Evolutionary conservation across 2,888 invertebrate species (phyloP), one percentile per base, ranked within the genome.

Genomic region (Neoaliturus tenellus): DNA sequence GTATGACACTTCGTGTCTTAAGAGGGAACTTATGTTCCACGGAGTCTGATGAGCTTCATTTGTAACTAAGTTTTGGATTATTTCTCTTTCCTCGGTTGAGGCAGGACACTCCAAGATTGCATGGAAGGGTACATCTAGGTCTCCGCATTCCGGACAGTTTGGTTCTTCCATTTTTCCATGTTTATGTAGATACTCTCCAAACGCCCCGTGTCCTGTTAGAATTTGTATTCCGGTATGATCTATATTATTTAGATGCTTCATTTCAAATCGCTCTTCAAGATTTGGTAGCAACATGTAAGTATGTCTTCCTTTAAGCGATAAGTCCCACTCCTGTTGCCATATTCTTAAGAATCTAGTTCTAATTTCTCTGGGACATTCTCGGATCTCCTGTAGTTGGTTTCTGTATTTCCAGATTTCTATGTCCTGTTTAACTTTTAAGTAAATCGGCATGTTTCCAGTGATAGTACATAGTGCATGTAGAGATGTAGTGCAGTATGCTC

Each of bases 281-380:
- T 3, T 10, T 3, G 71, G 71, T 17, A 71, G 31, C 2, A 71
- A 35, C 8, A 35, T 5, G 35, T 71, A 35, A 3, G 39, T 71
- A 20, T 10, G 35, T 10, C 71, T 33, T 17, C 71, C 71, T 5
- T 33, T 71, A 5, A 8, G 17, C 14, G 71, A 33, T 35, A 6
- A 8, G 71, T 71, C 71, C 71, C 71, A 71, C 14, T 31, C 39
- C n/a, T 5, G 5, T n/a, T 71, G 71, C 71, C 71, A 71, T 5
- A 6, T n/a, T 71, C 35, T 35, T 35, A 71, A 14, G 39, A 10
- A 5, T 71, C 71, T 31, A 20, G 6, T 2, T 31, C 5, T 35
- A 6, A 10, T 31, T 12, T 35, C 6, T 12, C n/a, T 71, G 2
- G 31, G 4, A 5, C 14, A 3, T 71, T 71, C 35, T 71, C 35